A percentile compares a stretch with the other conserved stretches of the same genome.
These are phyloP conservation scores for Capreolus pygargus DNA, from an alignment of 2,113 vertebrate species.

Conservation along the genomic window DNA sequence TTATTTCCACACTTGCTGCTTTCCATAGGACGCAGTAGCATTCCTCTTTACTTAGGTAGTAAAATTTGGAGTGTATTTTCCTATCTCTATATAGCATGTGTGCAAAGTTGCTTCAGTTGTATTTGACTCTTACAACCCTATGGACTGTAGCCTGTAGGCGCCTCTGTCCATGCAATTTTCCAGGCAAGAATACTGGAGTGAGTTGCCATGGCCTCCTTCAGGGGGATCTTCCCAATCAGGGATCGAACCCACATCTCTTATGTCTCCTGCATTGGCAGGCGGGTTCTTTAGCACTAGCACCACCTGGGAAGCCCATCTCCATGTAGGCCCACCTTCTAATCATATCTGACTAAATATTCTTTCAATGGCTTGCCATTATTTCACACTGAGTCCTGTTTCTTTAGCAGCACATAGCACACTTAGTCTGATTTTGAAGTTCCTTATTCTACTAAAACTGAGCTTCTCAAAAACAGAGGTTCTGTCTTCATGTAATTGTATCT, in stretches of 20 bases:
- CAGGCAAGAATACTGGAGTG: background rate
- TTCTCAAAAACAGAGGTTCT: background rate
- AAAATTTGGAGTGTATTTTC: background rate
- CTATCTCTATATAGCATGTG: background rate
- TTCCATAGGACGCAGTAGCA: background rate
- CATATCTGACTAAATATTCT: background rate
- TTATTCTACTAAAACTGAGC: background rate
- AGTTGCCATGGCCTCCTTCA: background rate
- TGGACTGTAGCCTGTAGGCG: background rate
- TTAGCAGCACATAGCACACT: background rate
- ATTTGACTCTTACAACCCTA: background rate
- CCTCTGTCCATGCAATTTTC: background rate
- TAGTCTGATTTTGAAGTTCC: background rate
- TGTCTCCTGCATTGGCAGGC: background rate
- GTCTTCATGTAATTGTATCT: background rate
- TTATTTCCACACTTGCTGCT: background rate
- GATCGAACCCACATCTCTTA: background rate
- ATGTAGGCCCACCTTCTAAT: background rate
- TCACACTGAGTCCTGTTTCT: background rate
- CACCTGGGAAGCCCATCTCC: background rate
- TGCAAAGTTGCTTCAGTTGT: background rate
- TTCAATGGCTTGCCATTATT: background rate
- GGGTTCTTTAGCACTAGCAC: background rate
- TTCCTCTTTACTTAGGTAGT: background rate
- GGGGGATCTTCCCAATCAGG: background rate